Percentiles rank a stretch among this genome's conserved stretches.
These are phyloP conservation scores for Drosophila infuscata DNA, from an alignment of 2,888 invertebrate species.

Conservation along the genomic window DNA sequence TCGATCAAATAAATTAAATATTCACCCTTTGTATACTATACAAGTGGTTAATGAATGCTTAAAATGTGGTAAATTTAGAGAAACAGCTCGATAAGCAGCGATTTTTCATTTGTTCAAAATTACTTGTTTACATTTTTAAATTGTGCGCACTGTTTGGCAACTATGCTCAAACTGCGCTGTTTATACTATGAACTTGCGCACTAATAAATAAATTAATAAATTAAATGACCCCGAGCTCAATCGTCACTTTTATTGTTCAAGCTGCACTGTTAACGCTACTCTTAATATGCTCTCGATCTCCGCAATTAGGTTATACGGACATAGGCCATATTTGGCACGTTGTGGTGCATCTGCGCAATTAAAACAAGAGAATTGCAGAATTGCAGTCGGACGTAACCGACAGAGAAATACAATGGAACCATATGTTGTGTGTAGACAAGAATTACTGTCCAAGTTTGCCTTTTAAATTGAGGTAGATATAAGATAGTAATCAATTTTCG, in stretches of 20 bases:
- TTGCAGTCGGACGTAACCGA: too few relatives aligned
- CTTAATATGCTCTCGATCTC: neutral
- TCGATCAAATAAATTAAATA: constrained; percentile 2
- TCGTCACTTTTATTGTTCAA: neutral
- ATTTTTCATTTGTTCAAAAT: neutral
- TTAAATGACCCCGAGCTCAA: neutral
- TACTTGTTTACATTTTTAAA: neutral
- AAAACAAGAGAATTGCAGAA: too few relatives aligned
- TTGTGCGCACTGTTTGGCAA: neutral
- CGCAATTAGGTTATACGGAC: neutral
- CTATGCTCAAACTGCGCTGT: neutral
- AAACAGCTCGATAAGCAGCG: neutral
- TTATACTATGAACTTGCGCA: neutral
- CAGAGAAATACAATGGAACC: too few relatives aligned
- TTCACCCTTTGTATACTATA: constrained; percentile 9
- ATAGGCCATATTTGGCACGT: too few relatives aligned
- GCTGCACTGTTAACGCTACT: neutral
- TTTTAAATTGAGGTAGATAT: too few relatives aligned
- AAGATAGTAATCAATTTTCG: too few relatives aligned
- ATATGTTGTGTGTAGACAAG: too few relatives aligned
- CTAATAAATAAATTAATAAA: neutral
- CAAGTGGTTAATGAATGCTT: neutral
- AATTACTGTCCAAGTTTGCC: too few relatives aligned
- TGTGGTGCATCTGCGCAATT: too few relatives aligned
- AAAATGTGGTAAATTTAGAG: neutral